Evolutionary conservation across 2,113 vertebrate genomes (phyloP), one percentile per base, ranked within the genome.

Genomic region (Petroica traversi): DNA sequence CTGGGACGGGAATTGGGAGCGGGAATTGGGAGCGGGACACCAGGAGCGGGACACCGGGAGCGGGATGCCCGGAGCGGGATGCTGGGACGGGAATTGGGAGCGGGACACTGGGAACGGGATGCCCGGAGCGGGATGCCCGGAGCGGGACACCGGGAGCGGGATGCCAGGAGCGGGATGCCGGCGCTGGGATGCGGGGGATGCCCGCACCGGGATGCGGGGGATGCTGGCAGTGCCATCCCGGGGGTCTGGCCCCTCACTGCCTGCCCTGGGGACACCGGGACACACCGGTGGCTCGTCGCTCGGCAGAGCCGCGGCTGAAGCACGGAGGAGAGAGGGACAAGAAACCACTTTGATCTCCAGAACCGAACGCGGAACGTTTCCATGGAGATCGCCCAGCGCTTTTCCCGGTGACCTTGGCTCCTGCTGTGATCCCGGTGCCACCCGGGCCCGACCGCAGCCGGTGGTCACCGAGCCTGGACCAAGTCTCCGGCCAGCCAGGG

Each of bases 381-480:
- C 95, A 95, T 96, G 89, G 85, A 18, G 8, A 94, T 79, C 3
- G 3, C 26, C 33, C 71, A 55, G 6, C 0, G 61, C 68, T 62
- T 58, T 80, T 75, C 74, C 48, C 9, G 1, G 8, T 40, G 90
- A 80, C 85, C 91, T 93, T 80, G 63, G 36, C 58, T 87, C 52
- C 59, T 0, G 6, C 76, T 57, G 89, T 0, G 20, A 45, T 46
- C 59, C 69, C 74, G 0, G 22, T 8, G 86, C 34, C 83, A 33
- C 75, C 68, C 0, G 0, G 28, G 45, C 43, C 31, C 0, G 3
- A 8, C 73, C 1, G 0, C 24, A 34, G 41, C 62, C 36, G 75
- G 18, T 49, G 62, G 26, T 28, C 14, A 3, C 51, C 8, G 34
- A 61, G 38, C 34, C 26, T 0, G 1, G 34, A 8, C 8, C 45